Evolutionary conservation across 2,888 invertebrate species (phyloP).

Genomic region (Andrena minutula): DNA sequence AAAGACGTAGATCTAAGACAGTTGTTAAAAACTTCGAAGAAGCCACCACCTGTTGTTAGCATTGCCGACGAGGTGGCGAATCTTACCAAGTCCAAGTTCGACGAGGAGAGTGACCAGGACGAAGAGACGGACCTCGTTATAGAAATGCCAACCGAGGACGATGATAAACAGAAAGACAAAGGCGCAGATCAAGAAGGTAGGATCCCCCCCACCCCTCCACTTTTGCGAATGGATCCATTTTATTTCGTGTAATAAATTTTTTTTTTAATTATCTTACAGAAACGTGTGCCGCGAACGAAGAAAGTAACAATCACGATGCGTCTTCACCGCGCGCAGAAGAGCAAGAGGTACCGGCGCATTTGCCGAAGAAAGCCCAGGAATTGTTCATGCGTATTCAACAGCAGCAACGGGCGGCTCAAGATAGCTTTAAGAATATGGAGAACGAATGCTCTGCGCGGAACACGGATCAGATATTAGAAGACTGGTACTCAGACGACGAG

Average conservation of each 20-base stretch:
- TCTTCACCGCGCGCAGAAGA: conserved; percentile 57
- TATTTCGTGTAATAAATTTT: not conserved
- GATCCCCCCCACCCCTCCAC: not conserved
- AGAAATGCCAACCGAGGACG: conserved; percentile 81
- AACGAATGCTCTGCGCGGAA: conserved; percentile 78
- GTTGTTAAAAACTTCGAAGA: conserved; percentile 75
- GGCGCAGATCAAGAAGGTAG: conserved; percentile 58
- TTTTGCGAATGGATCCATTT: not conserved
- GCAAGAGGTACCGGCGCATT: conserved; percentile 85
- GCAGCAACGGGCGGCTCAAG: conserved; percentile 86
- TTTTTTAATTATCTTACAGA: conserved; percentile 23
- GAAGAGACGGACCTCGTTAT: conserved; percentile 82
- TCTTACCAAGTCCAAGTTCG: conserved; percentile 78
- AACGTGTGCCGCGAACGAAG: conserved; percentile 25
- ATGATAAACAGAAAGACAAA: conserved; percentile 76
- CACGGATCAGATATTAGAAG: conserved; percentile 83
- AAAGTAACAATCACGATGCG: conserved; percentile 35
- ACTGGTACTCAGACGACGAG: conserved; percentile 94
- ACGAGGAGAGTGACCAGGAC: conserved; percentile 83
- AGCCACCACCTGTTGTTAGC: conserved; percentile 75
- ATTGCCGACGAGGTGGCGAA: conserved; percentile 80
- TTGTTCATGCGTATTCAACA: conserved; percentile 89
- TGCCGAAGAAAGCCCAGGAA: conserved; percentile 89
- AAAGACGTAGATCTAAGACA: conserved; percentile 85
- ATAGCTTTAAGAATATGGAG: conserved; percentile 84